A percentile compares a stretch with the other conserved stretches of the same genome.
Evolutionary conservation across 2,888 invertebrate genomes (phyloP).

Genomic region (Campopleginae sp.): DNA sequence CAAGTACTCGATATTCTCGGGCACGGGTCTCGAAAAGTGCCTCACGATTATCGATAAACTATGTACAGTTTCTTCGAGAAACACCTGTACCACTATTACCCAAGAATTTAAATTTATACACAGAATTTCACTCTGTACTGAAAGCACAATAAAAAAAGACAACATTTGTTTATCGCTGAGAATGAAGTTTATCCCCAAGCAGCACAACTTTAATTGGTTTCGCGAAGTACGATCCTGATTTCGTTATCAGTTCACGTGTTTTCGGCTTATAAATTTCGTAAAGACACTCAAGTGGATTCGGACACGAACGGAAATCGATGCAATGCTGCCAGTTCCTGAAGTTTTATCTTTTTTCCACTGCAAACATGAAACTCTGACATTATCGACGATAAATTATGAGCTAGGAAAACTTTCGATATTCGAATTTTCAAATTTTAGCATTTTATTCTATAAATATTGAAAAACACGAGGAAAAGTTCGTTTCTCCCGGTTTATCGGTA

Average conservation of each 20-base stretch:
- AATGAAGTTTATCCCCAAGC: background rate
- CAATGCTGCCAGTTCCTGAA: background rate
- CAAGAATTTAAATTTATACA: background rate
- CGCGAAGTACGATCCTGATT: slow-evolving; percentile 12
- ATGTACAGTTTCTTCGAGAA: slow-evolving; percentile 41
- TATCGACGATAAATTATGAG: background rate
- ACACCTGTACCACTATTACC: slow-evolving; percentile 32
- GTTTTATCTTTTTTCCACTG: background rate
- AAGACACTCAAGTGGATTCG: background rate
- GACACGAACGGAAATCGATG: background rate
- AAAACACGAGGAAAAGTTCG: background rate
- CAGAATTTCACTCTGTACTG: slow-evolving; percentile 5
- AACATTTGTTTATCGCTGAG: background rate
- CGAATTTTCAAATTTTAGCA: background rate
- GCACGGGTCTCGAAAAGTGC: slow-evolving; percentile 24
- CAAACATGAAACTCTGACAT: background rate
- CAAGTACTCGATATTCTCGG: slow-evolving; percentile 40
- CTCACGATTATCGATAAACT: slow-evolving; percentile 57
- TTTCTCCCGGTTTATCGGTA: background rate
- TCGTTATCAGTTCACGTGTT: slow-evolving; percentile 4
- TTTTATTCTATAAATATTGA: background rate
- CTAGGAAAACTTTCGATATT: background rate
- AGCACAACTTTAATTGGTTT: background rate
- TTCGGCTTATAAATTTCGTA: slow-evolving; percentile 3
- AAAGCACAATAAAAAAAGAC: background rate